Base-by-base conservation (phyloP, 64 coral and sea anemone species). In the Stylophora pistillata region DNA sequence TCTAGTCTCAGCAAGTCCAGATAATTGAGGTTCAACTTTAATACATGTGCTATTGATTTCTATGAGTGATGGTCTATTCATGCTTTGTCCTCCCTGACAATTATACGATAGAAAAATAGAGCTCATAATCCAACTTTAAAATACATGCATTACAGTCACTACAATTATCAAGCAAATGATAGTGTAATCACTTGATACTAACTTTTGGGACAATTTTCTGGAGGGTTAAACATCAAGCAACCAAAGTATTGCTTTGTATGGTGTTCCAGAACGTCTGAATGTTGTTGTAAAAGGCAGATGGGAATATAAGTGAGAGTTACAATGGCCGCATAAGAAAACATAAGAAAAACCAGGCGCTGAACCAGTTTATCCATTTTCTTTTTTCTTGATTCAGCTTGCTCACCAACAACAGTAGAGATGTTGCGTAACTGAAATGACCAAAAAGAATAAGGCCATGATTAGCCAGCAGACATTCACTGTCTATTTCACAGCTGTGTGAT, bases 321-420 rank as follows among this genome's bases (percentile, higher is more conserved):
- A 53, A 75, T 86, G 9, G 82, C 55, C 1, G 93, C 93, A n/a
- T 91, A 94, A 27, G 88, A 88, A 58, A 85, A 82, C 93, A 94
- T 94, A 21, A 94, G 83, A 84, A 89, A 87, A 33, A 94, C 76
- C 58, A 94, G 74, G 14, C 88, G 93, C 25, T 91, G 90, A n/a
- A 89, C 93, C 57, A 94, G 72, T 34, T 87, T 90, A 53, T 80
- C 53, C 82, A 94, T 64, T 20, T 89, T 90, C 34, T 73, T 79
- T 47, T 86, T 78, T 14, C 93, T 73, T n/a, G 18, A 62, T 86
- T 90, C 61, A 30, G 88, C 82, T 84, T 94, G 93, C 6, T 90
- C 77, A 54, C 93, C 93, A 55, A n/a, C 65, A 0, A 94, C 60
- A 23, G 37, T 31, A 30, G 78, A 56, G 30, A 69, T 58, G 52